Base-by-base conservation (phyloP, 2,888 invertebrate species). In the Ditula angustiorana region DNA sequence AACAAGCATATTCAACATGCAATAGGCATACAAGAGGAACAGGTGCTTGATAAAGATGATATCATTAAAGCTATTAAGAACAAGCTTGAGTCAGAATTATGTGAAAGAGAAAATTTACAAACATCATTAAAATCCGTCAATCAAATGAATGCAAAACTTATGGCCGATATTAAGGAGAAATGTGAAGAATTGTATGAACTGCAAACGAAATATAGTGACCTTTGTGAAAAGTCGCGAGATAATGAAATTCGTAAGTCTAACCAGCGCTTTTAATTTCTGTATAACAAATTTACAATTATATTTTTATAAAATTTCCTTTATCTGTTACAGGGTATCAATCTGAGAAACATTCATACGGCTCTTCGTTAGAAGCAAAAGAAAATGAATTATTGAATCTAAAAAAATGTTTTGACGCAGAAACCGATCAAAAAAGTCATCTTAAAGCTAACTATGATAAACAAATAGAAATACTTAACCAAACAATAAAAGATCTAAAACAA, bases 71-170 rank as follows among this genome's bases (percentile, higher is more conserved):
- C 66, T 19, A 24, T 56, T n/a, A 19, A 56, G 28, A 23, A 64
- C n/a, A 61, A 69, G 8, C 52, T 58, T 37, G 30, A 68, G 28
- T 61, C 69, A 47, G 61, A 65, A 50, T 37, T 67, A 33, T 53
- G 46, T 11, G 47, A 61, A 19, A 53, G 61, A 30, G 57, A 67
- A 58, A 16, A 33, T 19, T 61, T 23, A 11, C 37, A 41, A 19
- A 11, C 21, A 21, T 11, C 33, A 21, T 19, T 52, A 52, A n/a
- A 21, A 21, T 33, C 52, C 13, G 11, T 52, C n/a, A 52, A 52
- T 56, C 24, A 41, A 41, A n/a, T 23, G 7, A 55, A 56, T 26
- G 16, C 16, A 5, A 56, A 26, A 26, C 26, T 56, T n/a, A 26
- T 11, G 16, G 16, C 21, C 1, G 26, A 26, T n/a, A 16, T 56